Evolutionary conservation across 2,888 invertebrate genomes (phyloP).

Genomic region (Colostygia pectinataria): DNA sequence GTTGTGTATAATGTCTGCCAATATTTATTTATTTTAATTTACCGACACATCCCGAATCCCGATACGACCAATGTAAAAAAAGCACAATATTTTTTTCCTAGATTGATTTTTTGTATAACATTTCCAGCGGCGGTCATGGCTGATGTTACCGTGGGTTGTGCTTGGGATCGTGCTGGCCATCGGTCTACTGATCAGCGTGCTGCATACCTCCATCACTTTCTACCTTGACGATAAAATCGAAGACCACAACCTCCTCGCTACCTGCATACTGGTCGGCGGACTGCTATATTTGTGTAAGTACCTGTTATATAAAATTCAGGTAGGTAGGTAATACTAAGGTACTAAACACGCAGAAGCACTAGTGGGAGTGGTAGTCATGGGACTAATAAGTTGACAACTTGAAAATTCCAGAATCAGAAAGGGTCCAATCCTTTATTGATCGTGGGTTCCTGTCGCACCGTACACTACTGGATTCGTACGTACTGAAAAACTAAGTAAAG

Average conservation of each 20-base stretch:
- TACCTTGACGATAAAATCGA: conserved; percentile 83
- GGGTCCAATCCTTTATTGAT: too few species aligned
- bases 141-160: conserved; percentile 93
- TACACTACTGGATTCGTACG: too few species aligned
- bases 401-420: too few species aligned
- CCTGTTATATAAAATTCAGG: not conserved
- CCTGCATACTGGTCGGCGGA: conserved; percentile 68
- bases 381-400: too few species aligned
- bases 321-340: too few species aligned
- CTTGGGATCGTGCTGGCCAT: conserved; percentile 91
- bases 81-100: not conserved
- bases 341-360: too few species aligned
- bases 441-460: too few species aligned
- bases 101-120: not conserved
- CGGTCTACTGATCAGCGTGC: conserved; percentile 89
- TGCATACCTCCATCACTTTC: conserved; percentile 90
- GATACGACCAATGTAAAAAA: too few species aligned
- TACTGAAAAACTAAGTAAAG: too few species aligned
- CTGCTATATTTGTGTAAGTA: conserved; percentile 72
- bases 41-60: not conserved
- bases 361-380: too few species aligned
- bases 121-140: conserved; percentile 88
- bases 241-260: conserved; percentile 59
- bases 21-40: too few species aligned
- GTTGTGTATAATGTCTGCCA: too few species aligned